A percentile compares a stretch with the other conserved stretches of the same genome.
Conservation (phyloP, 2,797 vertebrate genomes). For the Propithecus perrieri region DNA sequence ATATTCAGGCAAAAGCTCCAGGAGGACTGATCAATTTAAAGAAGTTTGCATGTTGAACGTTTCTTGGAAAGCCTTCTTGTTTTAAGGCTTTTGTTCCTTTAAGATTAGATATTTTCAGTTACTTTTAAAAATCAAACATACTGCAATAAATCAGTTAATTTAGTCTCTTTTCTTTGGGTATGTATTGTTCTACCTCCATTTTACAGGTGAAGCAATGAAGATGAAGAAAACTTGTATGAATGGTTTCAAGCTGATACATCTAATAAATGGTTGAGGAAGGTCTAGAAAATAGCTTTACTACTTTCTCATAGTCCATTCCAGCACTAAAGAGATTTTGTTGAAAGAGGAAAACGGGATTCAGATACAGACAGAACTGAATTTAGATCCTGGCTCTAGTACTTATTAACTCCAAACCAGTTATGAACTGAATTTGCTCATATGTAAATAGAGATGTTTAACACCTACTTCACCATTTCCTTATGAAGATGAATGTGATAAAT, state of each 20-base stretch:
- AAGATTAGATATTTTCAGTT: not conserved
- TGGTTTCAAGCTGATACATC: not conserved
- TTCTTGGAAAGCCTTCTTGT: not conserved
- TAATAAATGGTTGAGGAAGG: not conserved
- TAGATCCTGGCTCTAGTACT: not conserved
- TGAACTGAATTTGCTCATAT: constrained; percentile 9
- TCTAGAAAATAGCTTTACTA: not conserved
- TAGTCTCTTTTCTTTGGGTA: not conserved
- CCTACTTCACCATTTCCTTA: not conserved
- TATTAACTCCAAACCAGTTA: not conserved
- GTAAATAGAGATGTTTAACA: constrained; percentile 21
- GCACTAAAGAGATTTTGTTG: not conserved
- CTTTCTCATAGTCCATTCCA: not conserved
- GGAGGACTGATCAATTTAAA: not conserved
- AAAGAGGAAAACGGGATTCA: not conserved
- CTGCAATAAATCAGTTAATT: not conserved
- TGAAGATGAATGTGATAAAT: constrained; percentile 33
- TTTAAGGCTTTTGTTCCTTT: not conserved
- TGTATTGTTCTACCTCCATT: not conserved
- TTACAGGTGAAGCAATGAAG: not conserved
- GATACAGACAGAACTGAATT: constrained; percentile 6
- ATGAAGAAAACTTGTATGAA: not conserved
- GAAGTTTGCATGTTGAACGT: not conserved
- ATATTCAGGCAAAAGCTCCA: not conserved
- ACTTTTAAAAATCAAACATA: constrained; percentile 21